Conservation (phyloP, 2,113 vertebrate genomes). For the Amblyopsis rosae region DNA sequence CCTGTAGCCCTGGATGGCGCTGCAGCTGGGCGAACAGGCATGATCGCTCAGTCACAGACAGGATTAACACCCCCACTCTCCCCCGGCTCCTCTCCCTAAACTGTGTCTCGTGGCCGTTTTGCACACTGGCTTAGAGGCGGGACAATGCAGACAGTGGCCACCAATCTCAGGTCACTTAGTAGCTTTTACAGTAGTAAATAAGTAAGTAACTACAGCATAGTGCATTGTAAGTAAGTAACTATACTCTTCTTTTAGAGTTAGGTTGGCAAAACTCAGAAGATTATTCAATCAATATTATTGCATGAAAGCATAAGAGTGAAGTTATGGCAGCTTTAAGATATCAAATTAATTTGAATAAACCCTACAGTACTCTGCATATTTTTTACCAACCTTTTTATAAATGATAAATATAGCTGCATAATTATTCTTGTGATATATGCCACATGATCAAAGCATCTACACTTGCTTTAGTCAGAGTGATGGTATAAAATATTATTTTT, state of each 20-base stretch:
- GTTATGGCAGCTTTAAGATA: not conserved
- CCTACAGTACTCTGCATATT: constrained; percentile 27
- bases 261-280: too few relatives aligned
- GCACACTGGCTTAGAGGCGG: too few relatives aligned
- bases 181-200: too few relatives aligned
- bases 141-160: too few relatives aligned
- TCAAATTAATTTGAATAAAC: constrained; percentile 11
- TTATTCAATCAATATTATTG: too few relatives aligned
- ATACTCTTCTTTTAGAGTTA: too few relatives aligned
- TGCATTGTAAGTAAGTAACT: too few relatives aligned
- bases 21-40: constrained; percentile 49
- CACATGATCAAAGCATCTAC: constrained; percentile 36
- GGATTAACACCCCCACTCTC: constrained; percentile 33
- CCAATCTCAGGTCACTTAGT: too few relatives aligned
- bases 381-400: constrained; percentile 20
- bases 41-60: constrained; percentile 47
- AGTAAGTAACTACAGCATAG: too few relatives aligned
- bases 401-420: constrained; percentile 38
- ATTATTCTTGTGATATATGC: constrained; percentile 15
- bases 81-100: not conserved
- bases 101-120: constrained; percentile 2
- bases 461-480: constrained; percentile 3
- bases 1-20: constrained; percentile 30
- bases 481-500: constrained; percentile 35
- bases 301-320: not conserved